Evolutionary conservation across 1,140 invertebrate species (phyloP).

Genomic region (Uloborus diversus): DNA sequence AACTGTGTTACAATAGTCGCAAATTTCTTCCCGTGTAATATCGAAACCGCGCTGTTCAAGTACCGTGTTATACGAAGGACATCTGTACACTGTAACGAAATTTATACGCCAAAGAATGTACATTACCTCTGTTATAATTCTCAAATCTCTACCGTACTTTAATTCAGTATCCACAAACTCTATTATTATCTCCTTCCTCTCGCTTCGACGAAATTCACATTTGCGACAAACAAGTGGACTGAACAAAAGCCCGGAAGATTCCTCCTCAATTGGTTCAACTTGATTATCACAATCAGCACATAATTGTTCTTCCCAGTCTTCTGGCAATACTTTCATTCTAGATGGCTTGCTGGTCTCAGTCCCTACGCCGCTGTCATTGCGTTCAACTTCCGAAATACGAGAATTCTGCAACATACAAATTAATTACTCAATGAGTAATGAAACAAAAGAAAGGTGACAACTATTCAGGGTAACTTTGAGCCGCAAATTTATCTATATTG

Average conservation of each 20-base stretch:
- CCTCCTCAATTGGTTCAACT: conserved; percentile 68
- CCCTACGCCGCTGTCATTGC: conserved; percentile 92
- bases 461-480: too few species aligned
- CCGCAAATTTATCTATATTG: too few species aligned
- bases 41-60: too few species aligned
- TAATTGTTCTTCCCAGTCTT: conserved; percentile 38
- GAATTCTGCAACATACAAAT: conserved; percentile 41
- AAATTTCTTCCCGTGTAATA: too few species aligned
- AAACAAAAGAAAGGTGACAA: too few species aligned
- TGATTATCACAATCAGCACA: conserved; percentile 82
- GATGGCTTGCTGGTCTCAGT: conserved; percentile 87
- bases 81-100: too few species aligned
- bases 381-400: conserved; percentile 74
- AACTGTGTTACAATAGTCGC: too few species aligned
- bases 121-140: conserved; percentile 68
- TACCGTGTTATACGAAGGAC: too few species aligned
- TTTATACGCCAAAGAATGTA: too few species aligned
- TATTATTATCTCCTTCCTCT: conserved; percentile 91
- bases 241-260: conserved; percentile 45
- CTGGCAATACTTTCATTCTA: conserved; percentile 52
- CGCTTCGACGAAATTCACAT: conserved; percentile 84
- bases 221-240: conserved; percentile 76
- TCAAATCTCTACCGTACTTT: conserved; percentile 64
- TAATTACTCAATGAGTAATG: not conserved
- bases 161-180: conserved; percentile 97